Conservation (phyloP, 1,140 invertebrate genomes). For the Homarus americanus region DNA sequence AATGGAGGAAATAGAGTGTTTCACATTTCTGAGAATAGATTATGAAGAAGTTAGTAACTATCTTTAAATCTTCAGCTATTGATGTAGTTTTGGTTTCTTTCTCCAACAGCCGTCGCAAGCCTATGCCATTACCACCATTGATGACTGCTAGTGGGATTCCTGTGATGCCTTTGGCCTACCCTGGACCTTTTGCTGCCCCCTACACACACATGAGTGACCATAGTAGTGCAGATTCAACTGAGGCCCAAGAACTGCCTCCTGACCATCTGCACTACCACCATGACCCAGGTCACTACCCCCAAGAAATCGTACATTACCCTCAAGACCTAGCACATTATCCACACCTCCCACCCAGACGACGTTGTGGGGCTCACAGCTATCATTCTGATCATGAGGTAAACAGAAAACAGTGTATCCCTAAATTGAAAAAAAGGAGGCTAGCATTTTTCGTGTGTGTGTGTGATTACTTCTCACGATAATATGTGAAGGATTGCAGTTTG, state of each 20-base stretch:
- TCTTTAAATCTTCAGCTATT: no score
- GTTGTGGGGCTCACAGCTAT: slow-evolving; percentile 15
- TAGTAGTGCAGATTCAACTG: slow-evolving; percentile 69
- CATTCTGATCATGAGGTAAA: slow-evolving; percentile 54
- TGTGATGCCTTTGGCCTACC: slow-evolving; percentile 69
- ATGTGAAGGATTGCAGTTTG: no score
- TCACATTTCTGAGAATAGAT: no score
- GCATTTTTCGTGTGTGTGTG: no score
- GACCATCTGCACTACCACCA: slow-evolving; percentile 46
- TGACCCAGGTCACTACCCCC: slow-evolving; percentile 29
- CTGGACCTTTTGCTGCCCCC: slow-evolving; percentile 62
- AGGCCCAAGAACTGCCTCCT: slow-evolving; percentile 40
- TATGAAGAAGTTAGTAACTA: no score
- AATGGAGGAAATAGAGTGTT: no score
- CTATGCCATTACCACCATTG: slow-evolving; percentile 64
- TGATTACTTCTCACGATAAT: no score
- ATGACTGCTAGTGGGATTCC: slow-evolving; percentile 50
- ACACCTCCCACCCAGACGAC: slow-evolving; percentile 4
- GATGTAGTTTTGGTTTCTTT: background rate
- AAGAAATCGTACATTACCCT: slow-evolving; percentile 39
- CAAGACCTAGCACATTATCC: slow-evolving; percentile 23
- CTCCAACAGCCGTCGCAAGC: slow-evolving; percentile 63
- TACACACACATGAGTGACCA: slow-evolving; percentile 74
- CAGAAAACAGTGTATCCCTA: no score
- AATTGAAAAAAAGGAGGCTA: no score